Base-by-base conservation (phyloP, 2,797 vertebrate genomes). In the Hoplostethus mediterraneus region DNA sequence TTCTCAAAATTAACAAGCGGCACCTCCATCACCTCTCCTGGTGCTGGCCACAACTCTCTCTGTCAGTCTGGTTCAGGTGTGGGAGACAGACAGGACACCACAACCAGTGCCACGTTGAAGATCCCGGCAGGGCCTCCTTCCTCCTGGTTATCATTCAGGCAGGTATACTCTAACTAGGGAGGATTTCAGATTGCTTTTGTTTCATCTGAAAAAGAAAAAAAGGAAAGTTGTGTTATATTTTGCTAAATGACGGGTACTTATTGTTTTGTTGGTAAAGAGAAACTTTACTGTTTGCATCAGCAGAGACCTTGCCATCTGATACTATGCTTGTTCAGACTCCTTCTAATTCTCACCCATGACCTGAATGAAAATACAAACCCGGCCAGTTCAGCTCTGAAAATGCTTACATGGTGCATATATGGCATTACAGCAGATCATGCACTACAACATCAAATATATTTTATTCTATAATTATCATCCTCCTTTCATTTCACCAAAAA, bases 1-100 rank as follows among this genome's bases (percentile, higher is more conserved):
- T 97, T 98, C 77, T 98, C 96, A 75, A 98, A 98, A 82, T 95
- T 95, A 81, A 98, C 97, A 9, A 99, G 94, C 33, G 97, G 97
- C 88, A 98, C 96, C 91, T 98, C 97, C 97, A 98, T 98, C 83
- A 89, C 95, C 82, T 89, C 93, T 89, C 84, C 92, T 75, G 91
- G 93, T 83, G 89, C 93, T 86, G 91, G 80, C 90, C 92, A 84
- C 86, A 89, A 85, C 83, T 95, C 86, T 86, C 83, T 69, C 79
- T 65, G 21, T 80, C 80, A 79, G 80, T 40, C 82, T 52, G 87
- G 88, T 79, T 81, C 6, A 71, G 84, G 71, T 53, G 81, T 87
- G 84, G 67, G 89, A 86, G 91, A 89, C 67, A 63, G 81, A 69
- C 60, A 67, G 63, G 77, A 74, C 84, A 75, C 87, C 70, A 59